These are phyloP conservation scores for Rotaria sp. DNA, from an alignment of 2,888 invertebrate species.

Conservation along the genomic window DNA sequence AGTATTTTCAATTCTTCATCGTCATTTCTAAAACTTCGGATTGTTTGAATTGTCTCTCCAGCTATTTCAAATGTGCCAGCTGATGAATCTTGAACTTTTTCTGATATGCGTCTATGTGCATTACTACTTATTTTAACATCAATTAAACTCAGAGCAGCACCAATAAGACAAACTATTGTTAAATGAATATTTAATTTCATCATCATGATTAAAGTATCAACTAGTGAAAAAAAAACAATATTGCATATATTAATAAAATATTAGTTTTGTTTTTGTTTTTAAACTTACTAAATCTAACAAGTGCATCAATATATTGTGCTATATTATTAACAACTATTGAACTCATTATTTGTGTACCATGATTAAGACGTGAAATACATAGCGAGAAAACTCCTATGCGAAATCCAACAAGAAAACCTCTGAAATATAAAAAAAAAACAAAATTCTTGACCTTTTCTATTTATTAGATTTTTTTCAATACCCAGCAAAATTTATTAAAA, in stretches of 20 bases:
- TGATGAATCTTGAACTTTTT: slow-evolving; percentile 52
- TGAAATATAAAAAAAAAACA: slow-evolving; percentile 39
- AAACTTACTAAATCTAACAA: not conserved
- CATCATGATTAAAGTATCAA: slow-evolving; percentile 55
- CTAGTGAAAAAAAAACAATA: slow-evolving; percentile 33
- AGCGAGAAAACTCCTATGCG: slow-evolving; percentile 53
- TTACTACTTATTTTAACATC: slow-evolving; percentile 54
- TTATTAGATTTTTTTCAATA: not conserved
- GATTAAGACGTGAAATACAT: slow-evolving; percentile 51
- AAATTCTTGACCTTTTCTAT: not conserved
- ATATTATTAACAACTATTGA: slow-evolving; percentile 41
- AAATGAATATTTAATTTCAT: slow-evolving; percentile 54
- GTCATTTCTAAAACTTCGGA: slow-evolving; percentile 56
- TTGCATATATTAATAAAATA: no score
- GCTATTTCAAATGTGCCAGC: slow-evolving; percentile 56
- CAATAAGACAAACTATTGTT: slow-evolving; percentile 53
- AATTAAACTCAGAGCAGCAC: slow-evolving; percentile 53
- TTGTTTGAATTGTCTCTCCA: slow-evolving; percentile 54
- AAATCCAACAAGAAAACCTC: slow-evolving; percentile 50
- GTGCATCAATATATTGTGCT: not conserved
- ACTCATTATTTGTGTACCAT: slow-evolving; percentile 56
- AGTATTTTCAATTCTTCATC: slow-evolving; percentile 45
- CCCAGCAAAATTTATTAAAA: slow-evolving; percentile 33
- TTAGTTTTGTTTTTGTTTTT: no score
- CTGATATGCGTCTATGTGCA: slow-evolving; percentile 49